A percentile compares a stretch with the other conserved stretches of the same genome.
phyloP scores from a whole-genome alignment of 2,797 vertebrate genomes.

The Moxostoma hubbsi region DNA sequence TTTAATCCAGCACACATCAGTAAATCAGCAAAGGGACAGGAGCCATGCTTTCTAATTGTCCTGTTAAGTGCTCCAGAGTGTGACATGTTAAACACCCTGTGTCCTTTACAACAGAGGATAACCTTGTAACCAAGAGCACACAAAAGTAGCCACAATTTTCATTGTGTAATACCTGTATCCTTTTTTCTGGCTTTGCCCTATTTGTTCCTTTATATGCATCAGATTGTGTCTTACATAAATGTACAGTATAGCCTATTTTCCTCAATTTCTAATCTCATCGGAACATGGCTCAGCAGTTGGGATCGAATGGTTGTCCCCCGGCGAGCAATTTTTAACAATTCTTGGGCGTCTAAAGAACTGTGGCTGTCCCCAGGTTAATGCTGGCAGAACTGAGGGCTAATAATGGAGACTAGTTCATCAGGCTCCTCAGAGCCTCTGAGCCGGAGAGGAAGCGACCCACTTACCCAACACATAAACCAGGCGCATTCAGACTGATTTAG shows the following conservation, averaged over 20 bases:
- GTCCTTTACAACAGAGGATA: slow-evolving; percentile 57
- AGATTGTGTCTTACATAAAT: slow-evolving; percentile 25
- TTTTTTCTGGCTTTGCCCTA: slow-evolving; percentile 39
- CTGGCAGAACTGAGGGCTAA: slow-evolving; percentile 52
- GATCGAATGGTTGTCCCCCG: slow-evolving; percentile 43
- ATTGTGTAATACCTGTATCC: slow-evolving; percentile 49
- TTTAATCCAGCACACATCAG: slow-evolving; percentile 58
- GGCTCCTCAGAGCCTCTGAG: slow-evolving; percentile 52
- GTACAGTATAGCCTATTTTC: slow-evolving; percentile 27
- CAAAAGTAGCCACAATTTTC: slow-evolving; percentile 26
- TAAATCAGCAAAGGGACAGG: slow-evolving; percentile 53
- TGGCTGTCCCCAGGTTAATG: slow-evolving; percentile 53
- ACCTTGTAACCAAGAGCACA: slow-evolving; percentile 50
- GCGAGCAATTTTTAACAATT: slow-evolving; percentile 50
- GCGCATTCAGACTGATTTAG: slow-evolving; percentile 8
- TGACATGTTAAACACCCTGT: slow-evolving; percentile 51
- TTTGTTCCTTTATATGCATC: slow-evolving; percentile 49
- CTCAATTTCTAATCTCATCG: slow-evolving; percentile 43
- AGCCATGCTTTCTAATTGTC: slow-evolving; percentile 57
- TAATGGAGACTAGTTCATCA: slow-evolving; percentile 57
- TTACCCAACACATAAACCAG: slow-evolving; percentile 46
- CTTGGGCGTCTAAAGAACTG: slow-evolving; percentile 40
- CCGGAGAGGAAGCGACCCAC: slow-evolving; percentile 53
- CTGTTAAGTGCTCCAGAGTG: slow-evolving; percentile 55
- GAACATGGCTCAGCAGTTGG: slow-evolving; percentile 7